These are phyloP conservation scores for Semaprochilodus insignis DNA, from an alignment of 2,797 vertebrate genomes.

Conservation along the genomic window DNA sequence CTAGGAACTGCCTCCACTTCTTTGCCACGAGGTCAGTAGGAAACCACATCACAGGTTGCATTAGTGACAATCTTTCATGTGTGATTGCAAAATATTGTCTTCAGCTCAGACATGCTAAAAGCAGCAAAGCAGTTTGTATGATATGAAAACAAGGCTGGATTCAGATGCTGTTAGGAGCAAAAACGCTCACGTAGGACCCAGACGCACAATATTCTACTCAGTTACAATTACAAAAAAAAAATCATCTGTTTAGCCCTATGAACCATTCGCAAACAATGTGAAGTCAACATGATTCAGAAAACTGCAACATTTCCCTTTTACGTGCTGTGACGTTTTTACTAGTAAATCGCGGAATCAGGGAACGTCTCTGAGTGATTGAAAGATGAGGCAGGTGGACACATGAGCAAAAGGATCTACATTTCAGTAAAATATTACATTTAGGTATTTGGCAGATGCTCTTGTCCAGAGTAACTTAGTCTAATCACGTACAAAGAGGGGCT, in stretches of 20 bases:
- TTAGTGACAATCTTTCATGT: constrained; percentile 67
- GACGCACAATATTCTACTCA: constrained; percentile 1
- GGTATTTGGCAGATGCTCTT: too few relatives aligned
- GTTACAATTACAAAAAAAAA: not conserved
- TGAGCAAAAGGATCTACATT: too few relatives aligned
- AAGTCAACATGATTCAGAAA: too few relatives aligned
- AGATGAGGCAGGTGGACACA: too few relatives aligned
- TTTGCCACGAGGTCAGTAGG: constrained; percentile 29
- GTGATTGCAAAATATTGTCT: constrained; percentile 77
- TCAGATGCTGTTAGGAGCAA: not conserved
- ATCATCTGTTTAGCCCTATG: not conserved
- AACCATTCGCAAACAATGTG: not conserved
- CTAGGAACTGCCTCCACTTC: constrained; percentile 39
- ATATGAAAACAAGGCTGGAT: not conserved
- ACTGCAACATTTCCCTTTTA: too few relatives aligned
- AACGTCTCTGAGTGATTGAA: too few relatives aligned
- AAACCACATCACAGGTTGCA: not conserved
- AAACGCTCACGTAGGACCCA: not conserved
- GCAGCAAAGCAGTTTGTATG: too few relatives aligned
- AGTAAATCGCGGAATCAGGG: too few relatives aligned
- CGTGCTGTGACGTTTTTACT: too few relatives aligned
- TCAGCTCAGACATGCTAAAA: constrained; percentile 33
- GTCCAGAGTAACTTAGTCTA: too few relatives aligned
- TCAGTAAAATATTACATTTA: too few relatives aligned
- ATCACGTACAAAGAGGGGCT: too few relatives aligned